A percentile compares a stretch with the other conserved stretches of the same genome.
These are phyloP conservation scores for Lasioglossum albipes DNA, from an alignment of 1,140 invertebrate genomes.

Conservation along the genomic window DNA sequence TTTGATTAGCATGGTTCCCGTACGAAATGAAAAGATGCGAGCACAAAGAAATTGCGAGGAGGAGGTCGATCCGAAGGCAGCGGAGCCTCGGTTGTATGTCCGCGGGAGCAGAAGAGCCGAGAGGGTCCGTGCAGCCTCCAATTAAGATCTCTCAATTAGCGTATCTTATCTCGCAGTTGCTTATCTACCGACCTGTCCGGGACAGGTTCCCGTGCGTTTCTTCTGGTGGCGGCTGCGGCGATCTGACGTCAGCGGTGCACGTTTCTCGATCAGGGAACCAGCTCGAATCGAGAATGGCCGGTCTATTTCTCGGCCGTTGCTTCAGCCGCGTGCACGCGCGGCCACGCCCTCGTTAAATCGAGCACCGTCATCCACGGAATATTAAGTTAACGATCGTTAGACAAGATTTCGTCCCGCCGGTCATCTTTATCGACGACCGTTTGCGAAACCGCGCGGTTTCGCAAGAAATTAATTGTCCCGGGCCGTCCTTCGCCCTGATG, in stretches of 20 bases:
- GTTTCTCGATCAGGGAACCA: conserved; percentile 37
- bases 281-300: conserved; percentile 21
- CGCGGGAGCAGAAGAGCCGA: conserved; percentile 29
- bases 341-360: conserved; percentile 61
- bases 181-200: conserved; percentile 53
- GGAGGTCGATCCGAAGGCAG: background rate
- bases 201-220: conserved; percentile 58
- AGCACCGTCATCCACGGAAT: conserved; percentile 37
- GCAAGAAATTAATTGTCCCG: conserved; percentile 6
- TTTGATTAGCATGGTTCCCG: background rate
- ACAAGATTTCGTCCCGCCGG: conserved; percentile 26
- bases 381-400: conserved; percentile 59
- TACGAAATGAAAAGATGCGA: conserved; percentile 13
- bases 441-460: background rate
- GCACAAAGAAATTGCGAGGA: background rate
- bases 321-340: conserved; percentile 41
- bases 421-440: background rate
- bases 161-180: conserved; percentile 70
- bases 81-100: conserved; percentile 8
- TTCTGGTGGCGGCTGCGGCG: conserved; percentile 17
- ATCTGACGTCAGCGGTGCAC: conserved; percentile 24
- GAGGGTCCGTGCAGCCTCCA: conserved; percentile 51
- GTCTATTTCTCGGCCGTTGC: conserved; percentile 52
- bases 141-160: conserved; percentile 76
- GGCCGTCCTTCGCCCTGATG: too few species aligned